Percentiles rank a stretch among this genome's conserved stretches.
Conservation (phyloP, 2,888 invertebrate species). For the Dichetophora obliterata region DNA sequence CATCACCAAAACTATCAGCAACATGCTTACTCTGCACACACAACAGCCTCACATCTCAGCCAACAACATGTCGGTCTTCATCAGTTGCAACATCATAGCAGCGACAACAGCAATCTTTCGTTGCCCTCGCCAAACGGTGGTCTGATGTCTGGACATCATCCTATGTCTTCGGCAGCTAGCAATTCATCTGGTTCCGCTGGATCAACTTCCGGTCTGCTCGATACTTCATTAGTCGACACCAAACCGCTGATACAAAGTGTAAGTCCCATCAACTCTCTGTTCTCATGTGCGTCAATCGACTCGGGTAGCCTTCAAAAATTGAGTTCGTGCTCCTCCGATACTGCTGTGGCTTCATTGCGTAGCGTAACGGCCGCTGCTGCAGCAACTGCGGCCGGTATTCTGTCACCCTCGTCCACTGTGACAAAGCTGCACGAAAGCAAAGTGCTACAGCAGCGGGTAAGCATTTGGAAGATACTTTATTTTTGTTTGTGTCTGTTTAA, state of each 20-base stretch:
- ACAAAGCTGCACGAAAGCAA: constrained; percentile 71
- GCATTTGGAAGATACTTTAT: constrained; percentile 67
- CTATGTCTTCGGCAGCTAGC: constrained; percentile 61
- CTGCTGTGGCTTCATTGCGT: constrained; percentile 49
- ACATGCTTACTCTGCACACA: constrained; percentile 66
- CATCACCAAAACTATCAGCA: constrained; percentile 55
- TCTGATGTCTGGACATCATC: constrained; percentile 56
- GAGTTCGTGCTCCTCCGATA: constrained; percentile 36
- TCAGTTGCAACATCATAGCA: constrained; percentile 54
- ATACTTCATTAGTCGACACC: constrained; percentile 74
- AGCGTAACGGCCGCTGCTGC: constrained; percentile 54
- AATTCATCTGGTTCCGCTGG: constrained; percentile 75
- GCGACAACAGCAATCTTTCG: constrained; percentile 79
- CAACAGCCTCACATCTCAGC: constrained; percentile 49
- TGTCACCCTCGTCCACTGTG: constrained; percentile 58
- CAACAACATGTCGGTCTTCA: constrained; percentile 51
- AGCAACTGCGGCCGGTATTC: constrained; percentile 54
- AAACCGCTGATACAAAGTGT: constrained; percentile 83
- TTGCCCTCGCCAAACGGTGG: constrained; percentile 80
- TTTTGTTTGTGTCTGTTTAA: constrained; percentile 30
- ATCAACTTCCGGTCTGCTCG: constrained; percentile 71
- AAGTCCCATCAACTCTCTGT: constrained; percentile 73
- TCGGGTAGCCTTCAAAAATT: constrained; percentile 11
- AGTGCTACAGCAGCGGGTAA: constrained; percentile 90
- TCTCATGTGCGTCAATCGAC: constrained; percentile 37